Conservation (phyloP, 2,888 invertebrate species). For the Dynastes grantii region DNA sequence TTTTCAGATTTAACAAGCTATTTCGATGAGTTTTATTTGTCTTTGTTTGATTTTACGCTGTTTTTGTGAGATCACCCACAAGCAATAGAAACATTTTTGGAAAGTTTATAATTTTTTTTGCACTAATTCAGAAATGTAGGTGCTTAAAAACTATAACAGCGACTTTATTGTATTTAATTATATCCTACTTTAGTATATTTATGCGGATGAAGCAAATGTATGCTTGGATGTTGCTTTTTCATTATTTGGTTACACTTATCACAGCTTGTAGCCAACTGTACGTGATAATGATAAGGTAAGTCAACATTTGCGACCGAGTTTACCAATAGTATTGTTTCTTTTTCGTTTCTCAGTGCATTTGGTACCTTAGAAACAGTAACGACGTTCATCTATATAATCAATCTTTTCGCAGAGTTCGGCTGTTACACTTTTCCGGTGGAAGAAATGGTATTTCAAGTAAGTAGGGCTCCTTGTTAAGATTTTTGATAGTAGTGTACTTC, state of each 20-base stretch:
- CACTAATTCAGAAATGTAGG: too few species aligned
- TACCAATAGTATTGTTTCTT: not conserved
- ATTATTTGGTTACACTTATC: conserved; percentile 31
- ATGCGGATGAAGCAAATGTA: conserved; percentile 24
- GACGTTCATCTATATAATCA: conserved; percentile 1
- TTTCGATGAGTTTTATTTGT: too few species aligned
- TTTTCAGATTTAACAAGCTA: too few species aligned
- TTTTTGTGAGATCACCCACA: too few species aligned
- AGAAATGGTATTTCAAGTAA: conserved; percentile 41
- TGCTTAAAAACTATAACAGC: too few species aligned
- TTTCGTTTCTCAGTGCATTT: not conserved
- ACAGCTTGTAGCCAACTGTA: conserved; percentile 43
- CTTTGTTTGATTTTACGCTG: too few species aligned
- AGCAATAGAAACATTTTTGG: too few species aligned
- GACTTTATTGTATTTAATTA: too few species aligned
- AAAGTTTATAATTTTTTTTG: too few species aligned
- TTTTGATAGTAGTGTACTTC: too few species aligned
- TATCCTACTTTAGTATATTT: conserved; percentile 26
- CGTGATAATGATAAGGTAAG: conserved; percentile 36
- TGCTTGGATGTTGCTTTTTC: conserved; percentile 34
- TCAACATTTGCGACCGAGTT: not conserved
- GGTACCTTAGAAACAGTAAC: not conserved
- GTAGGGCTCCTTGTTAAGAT: not conserved
- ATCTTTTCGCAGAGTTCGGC: conserved; percentile 36
- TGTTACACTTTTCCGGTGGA: conserved; percentile 45